Conservation (phyloP, 2,888 invertebrate genomes). For the Linnaemya tessellans region DNA sequence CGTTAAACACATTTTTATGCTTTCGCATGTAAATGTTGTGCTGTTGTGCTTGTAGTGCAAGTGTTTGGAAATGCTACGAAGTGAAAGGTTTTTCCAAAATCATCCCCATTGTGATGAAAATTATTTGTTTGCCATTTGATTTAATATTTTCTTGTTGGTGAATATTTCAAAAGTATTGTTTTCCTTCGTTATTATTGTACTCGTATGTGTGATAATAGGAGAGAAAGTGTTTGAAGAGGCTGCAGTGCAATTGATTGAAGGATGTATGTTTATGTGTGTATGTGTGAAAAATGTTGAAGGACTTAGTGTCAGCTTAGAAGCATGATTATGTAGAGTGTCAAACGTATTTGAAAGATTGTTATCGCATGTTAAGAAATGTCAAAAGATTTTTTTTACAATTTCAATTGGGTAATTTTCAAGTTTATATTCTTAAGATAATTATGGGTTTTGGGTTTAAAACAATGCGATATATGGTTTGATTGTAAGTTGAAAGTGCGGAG, state of each 20-base stretch:
- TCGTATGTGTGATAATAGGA: not conserved
- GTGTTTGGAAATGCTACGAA: slow-evolving; percentile 37
- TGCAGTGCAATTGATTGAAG: slow-evolving; percentile 30
- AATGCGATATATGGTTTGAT: not conserved
- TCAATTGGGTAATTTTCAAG: slow-evolving; percentile 30
- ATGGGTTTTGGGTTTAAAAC: not conserved
- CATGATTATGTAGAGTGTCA: slow-evolving; percentile 62
- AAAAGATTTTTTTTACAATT: slow-evolving; percentile 38
- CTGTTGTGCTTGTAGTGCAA: not conserved
- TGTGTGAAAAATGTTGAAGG: slow-evolving; percentile 38
- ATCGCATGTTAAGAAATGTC: slow-evolving; percentile 50
- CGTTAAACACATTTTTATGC: slow-evolving; percentile 43
- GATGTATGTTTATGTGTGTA: not conserved
- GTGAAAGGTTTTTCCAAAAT: slow-evolving; percentile 55
- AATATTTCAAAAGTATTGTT: slow-evolving; percentile 48
- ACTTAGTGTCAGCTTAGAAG: slow-evolving; percentile 69
- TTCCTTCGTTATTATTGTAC: slow-evolving; percentile 13
- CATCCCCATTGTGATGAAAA: slow-evolving; percentile 60
- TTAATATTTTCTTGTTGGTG: slow-evolving; percentile 44
- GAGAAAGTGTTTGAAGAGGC: slow-evolving; percentile 11
- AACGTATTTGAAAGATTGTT: slow-evolving; percentile 43
- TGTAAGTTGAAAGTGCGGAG: not conserved
- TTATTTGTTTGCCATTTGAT: slow-evolving; percentile 69
- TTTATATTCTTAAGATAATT: slow-evolving; percentile 18
- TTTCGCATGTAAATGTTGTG: slow-evolving; percentile 22